These are phyloP conservation scores for Stegodyphus mimosarum DNA, from an alignment of 1,140 invertebrate species.

Conservation along the genomic window DNA sequence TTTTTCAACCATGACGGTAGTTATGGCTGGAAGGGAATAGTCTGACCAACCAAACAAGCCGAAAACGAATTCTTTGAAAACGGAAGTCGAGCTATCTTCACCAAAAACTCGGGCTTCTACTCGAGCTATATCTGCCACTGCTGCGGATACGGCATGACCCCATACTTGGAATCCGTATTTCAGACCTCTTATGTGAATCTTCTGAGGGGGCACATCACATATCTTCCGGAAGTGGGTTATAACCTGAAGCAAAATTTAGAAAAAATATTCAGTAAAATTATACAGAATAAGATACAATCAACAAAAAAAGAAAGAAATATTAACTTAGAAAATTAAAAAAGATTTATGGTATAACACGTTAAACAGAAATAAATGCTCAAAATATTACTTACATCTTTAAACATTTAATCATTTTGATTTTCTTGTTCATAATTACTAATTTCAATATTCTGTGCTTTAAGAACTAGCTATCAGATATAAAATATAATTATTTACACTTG, in stretches of 20 bases:
- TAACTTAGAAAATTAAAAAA: too few relatives aligned
- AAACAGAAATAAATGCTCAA: too few relatives aligned
- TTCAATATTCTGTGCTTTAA: too few relatives aligned
- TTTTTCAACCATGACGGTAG: conserved; percentile 32
- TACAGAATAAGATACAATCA: not conserved
- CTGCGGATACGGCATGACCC: conserved; percentile 40
- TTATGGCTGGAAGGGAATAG: conserved; percentile 13
- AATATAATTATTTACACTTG: too few relatives aligned
- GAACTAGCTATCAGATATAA: too few relatives aligned
- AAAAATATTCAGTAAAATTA: not conserved
- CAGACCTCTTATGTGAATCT: conserved; percentile 33
- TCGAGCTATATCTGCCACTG: conserved; percentile 13
- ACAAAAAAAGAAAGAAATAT: too few relatives aligned
- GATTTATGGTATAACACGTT: too few relatives aligned
- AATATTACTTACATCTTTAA: too few relatives aligned
- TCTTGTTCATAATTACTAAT: too few relatives aligned
- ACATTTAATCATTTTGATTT: too few relatives aligned
- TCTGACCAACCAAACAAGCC: conserved; percentile 33
- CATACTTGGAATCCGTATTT: conserved; percentile 49
- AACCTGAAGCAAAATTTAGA: conserved; percentile 22
- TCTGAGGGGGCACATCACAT: conserved; percentile 50
- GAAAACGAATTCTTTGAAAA: conserved; percentile 33
- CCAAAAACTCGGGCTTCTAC: conserved; percentile 49
- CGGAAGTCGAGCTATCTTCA: not conserved
- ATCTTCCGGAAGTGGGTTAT: conserved; percentile 35